These are phyloP conservation scores for Vanessa atalanta DNA, from an alignment of 1,140 invertebrate species.

Conservation along the genomic window DNA sequence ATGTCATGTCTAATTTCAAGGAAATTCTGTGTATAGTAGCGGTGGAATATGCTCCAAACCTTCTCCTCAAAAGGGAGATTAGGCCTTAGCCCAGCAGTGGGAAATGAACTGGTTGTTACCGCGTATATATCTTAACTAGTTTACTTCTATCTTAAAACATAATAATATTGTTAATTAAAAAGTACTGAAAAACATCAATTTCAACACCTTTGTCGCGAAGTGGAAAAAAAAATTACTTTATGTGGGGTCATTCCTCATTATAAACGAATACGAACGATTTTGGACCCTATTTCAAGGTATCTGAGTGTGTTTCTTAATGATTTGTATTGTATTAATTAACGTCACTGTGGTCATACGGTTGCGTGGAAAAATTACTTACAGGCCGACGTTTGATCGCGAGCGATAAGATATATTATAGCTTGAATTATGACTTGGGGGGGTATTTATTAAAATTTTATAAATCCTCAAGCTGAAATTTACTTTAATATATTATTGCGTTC, in stretches of 20 bases:
- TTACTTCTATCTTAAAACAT: too few species aligned
- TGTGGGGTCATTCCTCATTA: background rate
- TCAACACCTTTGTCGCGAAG: background rate
- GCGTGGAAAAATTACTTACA: slow-evolving; percentile 1
- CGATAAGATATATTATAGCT: slow-evolving; percentile 8
- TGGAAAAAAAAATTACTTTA: background rate
- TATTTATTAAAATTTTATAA: background rate
- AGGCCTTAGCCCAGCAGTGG: too few species aligned
- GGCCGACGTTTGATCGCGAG: background rate
- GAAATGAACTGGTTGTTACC: background rate
- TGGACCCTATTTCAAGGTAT: background rate
- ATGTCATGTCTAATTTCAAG: too few species aligned
- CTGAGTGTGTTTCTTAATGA: background rate
- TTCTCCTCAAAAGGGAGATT: too few species aligned
- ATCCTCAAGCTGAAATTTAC: background rate
- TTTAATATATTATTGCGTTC: too few species aligned
- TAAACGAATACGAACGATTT: background rate
- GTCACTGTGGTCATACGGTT: background rate
- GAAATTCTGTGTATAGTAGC: too few species aligned
- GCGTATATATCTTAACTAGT: background rate
- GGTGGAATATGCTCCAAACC: too few species aligned
- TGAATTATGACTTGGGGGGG: background rate
- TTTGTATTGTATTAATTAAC: background rate
- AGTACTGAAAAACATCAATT: background rate
- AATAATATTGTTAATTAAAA: background rate